Evolutionary conservation across 2,888 invertebrate genomes (phyloP).

Genomic region (Boloria selene): DNA sequence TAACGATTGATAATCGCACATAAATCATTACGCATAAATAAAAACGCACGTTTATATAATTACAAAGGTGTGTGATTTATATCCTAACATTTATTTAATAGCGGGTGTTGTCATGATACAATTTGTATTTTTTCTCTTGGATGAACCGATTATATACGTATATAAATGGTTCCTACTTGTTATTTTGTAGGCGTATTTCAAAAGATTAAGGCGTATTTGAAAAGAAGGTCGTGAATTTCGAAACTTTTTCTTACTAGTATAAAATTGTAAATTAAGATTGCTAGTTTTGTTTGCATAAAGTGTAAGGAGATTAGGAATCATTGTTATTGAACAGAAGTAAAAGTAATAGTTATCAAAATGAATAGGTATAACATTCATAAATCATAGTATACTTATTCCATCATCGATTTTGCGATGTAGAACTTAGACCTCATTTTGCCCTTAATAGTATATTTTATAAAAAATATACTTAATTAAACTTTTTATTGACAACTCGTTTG

Average conservation of each 20-base stretch:
- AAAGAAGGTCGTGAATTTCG: background rate
- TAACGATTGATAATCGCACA: slow-evolving; percentile 44
- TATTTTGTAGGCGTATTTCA: background rate
- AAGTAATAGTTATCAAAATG: too few species aligned
- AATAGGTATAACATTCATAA: too few species aligned
- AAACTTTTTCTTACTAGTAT: background rate
- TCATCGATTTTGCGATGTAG: too few species aligned
- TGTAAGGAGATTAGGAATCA: too few species aligned
- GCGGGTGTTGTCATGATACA: slow-evolving; percentile 47
- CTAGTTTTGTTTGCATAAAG: too few species aligned
- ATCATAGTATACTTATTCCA: too few species aligned
- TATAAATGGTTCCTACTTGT: slow-evolving; percentile 3
- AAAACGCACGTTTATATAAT: slow-evolving; percentile 54
- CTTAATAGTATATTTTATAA: too few species aligned
- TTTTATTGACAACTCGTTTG: too few species aligned
- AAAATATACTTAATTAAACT: too few species aligned
- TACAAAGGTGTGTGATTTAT: slow-evolving; percentile 66
- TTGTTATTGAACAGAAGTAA: too few species aligned
- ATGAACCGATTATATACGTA: slow-evolving; percentile 23
- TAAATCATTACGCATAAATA: slow-evolving; percentile 59
- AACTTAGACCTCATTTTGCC: too few species aligned
- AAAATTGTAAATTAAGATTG: too few species aligned
- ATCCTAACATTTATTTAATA: slow-evolving; percentile 52
- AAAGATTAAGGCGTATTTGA: background rate
- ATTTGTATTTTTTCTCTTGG: slow-evolving; percentile 28